Evolutionary conservation across 2,888 invertebrate species (phyloP), one percentile per base, ranked within the genome.

Genomic region (Ommatoiulus sabulosus): DNA sequence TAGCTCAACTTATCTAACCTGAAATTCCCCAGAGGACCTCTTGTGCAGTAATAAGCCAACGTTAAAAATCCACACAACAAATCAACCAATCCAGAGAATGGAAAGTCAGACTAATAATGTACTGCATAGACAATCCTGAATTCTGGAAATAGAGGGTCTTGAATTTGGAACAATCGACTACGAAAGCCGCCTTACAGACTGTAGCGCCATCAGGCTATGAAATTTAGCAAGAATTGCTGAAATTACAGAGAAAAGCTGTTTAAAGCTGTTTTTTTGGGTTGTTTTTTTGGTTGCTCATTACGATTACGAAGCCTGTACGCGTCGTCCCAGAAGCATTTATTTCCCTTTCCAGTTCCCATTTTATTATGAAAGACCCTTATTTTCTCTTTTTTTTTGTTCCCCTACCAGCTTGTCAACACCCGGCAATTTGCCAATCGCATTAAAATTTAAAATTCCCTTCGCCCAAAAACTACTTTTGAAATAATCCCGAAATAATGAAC

Each of bases 401-500:
- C 72, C 72, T 72, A 72, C 72, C 72, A 72, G 72, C 20, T 72
- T 72, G 72, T 72, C 72, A 72, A 24, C 72, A 72, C 72, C 72
- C 72, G 72, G 72, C 72, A 72, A 72, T 72, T 72, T 72, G 72
- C 72, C 72, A 86, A 86, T 86, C 44, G 86, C 86, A 86, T 86
- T 86, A 86, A 86, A 86, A 86, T 86, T 86, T 86, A 86, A 86
- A 86, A 86, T 48, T 44, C 86, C 86, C 86, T 46, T 86, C 86
- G 46, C 86, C 46, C 46, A 48, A 86, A 86, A 86, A 48, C 44
- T 86, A 48, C 46, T 86, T 48, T 86, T 86, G 86, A 86, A 86
- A 86, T 86, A 86, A 86, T 86, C 86, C 86, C 86, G 20, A 48
- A 86, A 86, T 86, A 86, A 86, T 86, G 86, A 86, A 86, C 44